A percentile compares a stretch with the other conserved stretches of the same genome.
phyloP scores from a whole-genome alignment of 2,797 vertebrate genomes.

The Enteromius anoplus region DNA sequence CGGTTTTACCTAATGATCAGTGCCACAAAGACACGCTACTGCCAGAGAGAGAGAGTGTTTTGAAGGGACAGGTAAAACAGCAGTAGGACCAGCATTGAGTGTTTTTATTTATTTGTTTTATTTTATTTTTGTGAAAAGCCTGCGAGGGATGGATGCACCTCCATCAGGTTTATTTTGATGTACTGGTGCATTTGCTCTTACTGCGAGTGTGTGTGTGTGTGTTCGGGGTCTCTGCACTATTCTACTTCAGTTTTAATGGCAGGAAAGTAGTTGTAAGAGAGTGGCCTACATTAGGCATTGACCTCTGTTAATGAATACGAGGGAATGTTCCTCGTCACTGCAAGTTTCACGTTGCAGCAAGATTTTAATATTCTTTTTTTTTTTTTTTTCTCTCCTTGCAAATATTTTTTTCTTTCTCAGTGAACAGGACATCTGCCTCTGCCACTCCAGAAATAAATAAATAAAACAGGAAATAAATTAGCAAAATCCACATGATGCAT shows the following conservation, averaged over 20 bases:
- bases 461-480: conserved; percentile 75
- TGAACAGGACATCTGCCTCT: conserved; percentile 91
- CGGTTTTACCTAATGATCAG: conserved; percentile 94
- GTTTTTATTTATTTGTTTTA: not conserved
- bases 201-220: not conserved
- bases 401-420: conserved; percentile 89
- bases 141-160: not conserved
- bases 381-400: conserved; percentile 73
- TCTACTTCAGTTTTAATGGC: conserved; percentile 64
- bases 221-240: conserved; percentile 25
- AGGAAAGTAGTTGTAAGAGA: conserved; percentile 41
- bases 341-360: conserved; percentile 88
- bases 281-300: conserved; percentile 91
- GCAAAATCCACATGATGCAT: conserved; percentile 73
- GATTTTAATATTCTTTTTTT: conserved; percentile 93
- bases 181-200: not conserved
- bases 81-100: not conserved
- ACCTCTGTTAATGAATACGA: conserved; percentile 91
- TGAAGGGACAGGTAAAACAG: conserved; percentile 50
- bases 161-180: conserved; percentile 39
- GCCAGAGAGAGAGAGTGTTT: conserved; percentile 69
- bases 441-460: conserved; percentile 74
- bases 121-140: not conserved
- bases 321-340: conserved; percentile 91
- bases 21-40: conserved; percentile 84